phyloP scores from a whole-genome alignment of 2,797 vertebrate species.

The Peromyscus nudipes region DNA sequence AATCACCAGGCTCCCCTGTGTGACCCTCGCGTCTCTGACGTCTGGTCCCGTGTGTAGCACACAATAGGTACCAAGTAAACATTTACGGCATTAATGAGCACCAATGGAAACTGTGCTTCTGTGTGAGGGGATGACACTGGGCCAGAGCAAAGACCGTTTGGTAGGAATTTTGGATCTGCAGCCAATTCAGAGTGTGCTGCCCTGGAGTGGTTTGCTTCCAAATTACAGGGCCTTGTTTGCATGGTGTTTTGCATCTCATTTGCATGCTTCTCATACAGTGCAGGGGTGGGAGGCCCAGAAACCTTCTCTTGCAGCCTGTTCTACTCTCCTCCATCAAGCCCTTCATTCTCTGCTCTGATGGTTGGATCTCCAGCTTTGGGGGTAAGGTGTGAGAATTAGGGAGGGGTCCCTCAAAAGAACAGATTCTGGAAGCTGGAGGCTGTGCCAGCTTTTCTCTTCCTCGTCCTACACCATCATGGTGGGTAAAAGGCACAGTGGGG shows the following conservation, averaged over 20 bases:
- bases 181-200: neutral
- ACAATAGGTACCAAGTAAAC: constrained; percentile 40
- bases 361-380: neutral
- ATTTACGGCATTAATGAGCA: neutral
- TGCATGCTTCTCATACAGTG: constrained; percentile 47
- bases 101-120: neutral
- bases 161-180: constrained; percentile 31
- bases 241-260: constrained; percentile 69
- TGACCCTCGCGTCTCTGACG: neutral
- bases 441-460: neutral
- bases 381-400: neutral
- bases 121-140: neutral
- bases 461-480: neutral
- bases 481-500: neutral
- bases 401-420: neutral
- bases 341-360: neutral
- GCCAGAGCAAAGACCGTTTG: neutral
- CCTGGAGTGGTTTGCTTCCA: constrained; percentile 30
- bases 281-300: constrained; percentile 10
- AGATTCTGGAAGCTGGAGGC: neutral
- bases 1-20: neutral
- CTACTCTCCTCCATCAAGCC: neutral
- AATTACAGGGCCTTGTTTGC: constrained; percentile 52
- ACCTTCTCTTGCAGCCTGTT: neutral
- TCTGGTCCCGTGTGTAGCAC: neutral